Percentiles rank a stretch among this genome's conserved stretches.
phyloP scores from a whole-genome alignment of 2,113 vertebrate species.

The Hiodon alosoides region DNA sequence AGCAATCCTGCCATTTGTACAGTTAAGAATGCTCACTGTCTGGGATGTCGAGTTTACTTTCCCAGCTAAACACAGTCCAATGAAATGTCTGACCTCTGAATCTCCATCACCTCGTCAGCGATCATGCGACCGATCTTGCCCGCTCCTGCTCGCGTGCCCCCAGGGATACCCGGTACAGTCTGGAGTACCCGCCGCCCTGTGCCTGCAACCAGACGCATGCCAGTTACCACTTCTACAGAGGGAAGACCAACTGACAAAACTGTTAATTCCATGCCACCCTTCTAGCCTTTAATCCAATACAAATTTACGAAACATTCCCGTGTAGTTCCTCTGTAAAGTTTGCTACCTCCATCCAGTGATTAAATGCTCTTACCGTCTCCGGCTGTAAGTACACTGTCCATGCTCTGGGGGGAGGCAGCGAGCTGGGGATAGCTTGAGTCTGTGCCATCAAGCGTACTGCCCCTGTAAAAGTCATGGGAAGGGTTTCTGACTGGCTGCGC shows the following conservation, averaged over 20 bases:
- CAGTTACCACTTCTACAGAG: neutral
- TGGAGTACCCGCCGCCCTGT: slow-evolving; percentile 81
- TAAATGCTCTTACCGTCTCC: slow-evolving; percentile 61
- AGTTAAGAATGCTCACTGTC: too few relatives aligned
- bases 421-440: slow-evolving; percentile 77
- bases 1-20: too few relatives aligned
- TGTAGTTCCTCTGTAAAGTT: too few relatives aligned
- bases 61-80: too few relatives aligned
- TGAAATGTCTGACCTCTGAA: slow-evolving; percentile 77
- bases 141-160: slow-evolving; percentile 89
- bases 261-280: neutral
- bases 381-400: slow-evolving; percentile 85
- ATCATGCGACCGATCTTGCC: slow-evolving; percentile 99
- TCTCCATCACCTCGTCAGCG: slow-evolving; percentile 98
- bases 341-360: too few relatives aligned
- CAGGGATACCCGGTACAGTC: slow-evolving; percentile 90
- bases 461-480: slow-evolving; percentile 51
- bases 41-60: too few relatives aligned
- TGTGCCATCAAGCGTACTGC: slow-evolving; percentile 73
- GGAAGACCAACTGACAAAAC: neutral
- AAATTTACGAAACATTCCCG: too few relatives aligned
- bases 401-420: slow-evolving; percentile 82
- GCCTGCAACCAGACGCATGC: slow-evolving; percentile 54
- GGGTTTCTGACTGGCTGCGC: neutral
- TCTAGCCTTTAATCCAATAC: too few relatives aligned